Evolutionary conservation across 2,888 invertebrate genomes (phyloP), one percentile per base, ranked within the genome.

Genomic region (Tetranychus truncatus): DNA sequence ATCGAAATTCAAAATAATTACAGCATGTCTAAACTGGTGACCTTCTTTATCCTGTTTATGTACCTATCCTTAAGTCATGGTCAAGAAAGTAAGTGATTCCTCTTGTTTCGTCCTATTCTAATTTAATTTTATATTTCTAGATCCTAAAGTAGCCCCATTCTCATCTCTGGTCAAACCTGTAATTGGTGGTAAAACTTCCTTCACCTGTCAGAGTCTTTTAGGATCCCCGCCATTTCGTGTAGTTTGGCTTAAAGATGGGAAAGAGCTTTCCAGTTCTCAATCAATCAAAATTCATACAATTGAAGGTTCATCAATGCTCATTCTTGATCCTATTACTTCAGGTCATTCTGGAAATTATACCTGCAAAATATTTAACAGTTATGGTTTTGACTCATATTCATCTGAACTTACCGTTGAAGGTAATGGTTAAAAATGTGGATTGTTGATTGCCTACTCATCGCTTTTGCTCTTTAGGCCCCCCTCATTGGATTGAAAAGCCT

Each of bases 261-360:
- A 55, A 55, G 55, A 55, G 6, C 9, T 55, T 55, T 15, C 9
- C 3, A 9, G 3, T 11, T 18, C n/a, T 2, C 15, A 20, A 24
- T 20, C 69, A 20, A 69, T n/a, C 8, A 24, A 74, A 46, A 76
- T 78, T n/a, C 78, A 78, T 20, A 75, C 75, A 73, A 76, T 78
- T 21, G 76, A 78, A 24, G 78, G 78, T 55, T 79, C 75, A 24
- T 77, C 78, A 1, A 78, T 78, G 6, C 76, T 76, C 45, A 74
- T 79, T 18, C 77, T 76, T 11, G 77, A 69, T n/a, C 74, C 78
- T 18, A 76, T 79, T 15, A 77, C 76, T 5, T 77, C 78, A 1
- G 75, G 76, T 34, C 79, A 80, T 45, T 77, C 77, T 44, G 80
- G 80, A 3, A 78, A 78, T 71, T 80, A 80, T 71, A 79, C 79